A percentile compares a stretch with the other conserved stretches of the same genome.
Evolutionary conservation across 2,113 vertebrate species (phyloP).

Genomic region (Daboia siamensis): DNA sequence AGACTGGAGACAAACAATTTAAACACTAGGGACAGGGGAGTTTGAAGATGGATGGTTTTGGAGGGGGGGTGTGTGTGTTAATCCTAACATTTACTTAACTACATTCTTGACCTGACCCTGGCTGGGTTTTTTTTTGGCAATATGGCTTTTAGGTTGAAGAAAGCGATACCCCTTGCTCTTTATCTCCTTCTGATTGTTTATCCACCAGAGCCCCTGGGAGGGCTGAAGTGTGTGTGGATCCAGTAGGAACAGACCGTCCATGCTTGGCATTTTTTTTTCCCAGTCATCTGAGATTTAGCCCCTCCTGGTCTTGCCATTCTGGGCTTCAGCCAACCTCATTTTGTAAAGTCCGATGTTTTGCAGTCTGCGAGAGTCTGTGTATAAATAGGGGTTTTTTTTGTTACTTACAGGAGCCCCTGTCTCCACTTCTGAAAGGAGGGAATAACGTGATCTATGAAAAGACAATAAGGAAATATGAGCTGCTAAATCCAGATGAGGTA

Average conservation of each 20-base stretch:
- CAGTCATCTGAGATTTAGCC: not conserved
- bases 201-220: not conserved
- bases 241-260: not conserved
- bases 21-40: not conserved
- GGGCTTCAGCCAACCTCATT: not conserved
- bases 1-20: not conserved
- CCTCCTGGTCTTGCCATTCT: not conserved
- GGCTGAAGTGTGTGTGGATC: not conserved
- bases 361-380: not conserved
- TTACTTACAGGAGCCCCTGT: slow-evolving; percentile 65
- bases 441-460: slow-evolving; percentile 78
- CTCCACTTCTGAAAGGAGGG: slow-evolving; percentile 66
- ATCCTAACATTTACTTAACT: not conserved
- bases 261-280: not conserved
- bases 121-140: not conserved
- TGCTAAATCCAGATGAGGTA: slow-evolving; percentile 69
- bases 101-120: not conserved
- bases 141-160: not conserved
- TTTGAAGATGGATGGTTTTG: not conserved
- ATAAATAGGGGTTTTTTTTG: not conserved
- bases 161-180: not conserved
- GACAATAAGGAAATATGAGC: slow-evolving; percentile 74
- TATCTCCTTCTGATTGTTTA: not conserved
- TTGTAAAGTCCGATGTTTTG: not conserved
- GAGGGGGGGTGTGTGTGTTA: not conserved